Evolutionary conservation across 2,797 vertebrate species (phyloP).

Genomic region (Sebastes glaucus): DNA sequence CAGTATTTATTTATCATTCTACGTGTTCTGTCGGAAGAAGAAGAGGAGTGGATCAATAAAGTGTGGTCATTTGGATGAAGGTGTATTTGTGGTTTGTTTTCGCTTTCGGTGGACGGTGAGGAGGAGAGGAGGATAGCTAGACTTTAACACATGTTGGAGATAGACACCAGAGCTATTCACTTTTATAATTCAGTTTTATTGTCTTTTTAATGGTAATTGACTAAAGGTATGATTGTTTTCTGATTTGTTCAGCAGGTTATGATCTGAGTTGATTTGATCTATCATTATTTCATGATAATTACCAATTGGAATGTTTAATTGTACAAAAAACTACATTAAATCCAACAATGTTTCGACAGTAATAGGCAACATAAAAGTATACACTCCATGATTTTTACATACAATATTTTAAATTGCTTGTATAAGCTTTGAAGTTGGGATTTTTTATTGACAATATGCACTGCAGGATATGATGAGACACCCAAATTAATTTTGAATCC

Average conservation of each 20-base stretch:
- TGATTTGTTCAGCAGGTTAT: neutral
- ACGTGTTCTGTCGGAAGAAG: conserved; percentile 72
- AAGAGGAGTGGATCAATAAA: conserved; percentile 86
- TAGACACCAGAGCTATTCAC: neutral
- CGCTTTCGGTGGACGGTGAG: neutral
- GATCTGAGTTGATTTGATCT: neutral
- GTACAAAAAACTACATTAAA: neutral
- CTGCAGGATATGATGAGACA: neutral
- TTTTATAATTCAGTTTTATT: neutral
- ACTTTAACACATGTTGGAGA: neutral
- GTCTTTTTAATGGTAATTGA: neutral
- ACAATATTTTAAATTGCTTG: neutral
- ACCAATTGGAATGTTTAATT: conserved; percentile 23
- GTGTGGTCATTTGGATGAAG: conserved; percentile 83
- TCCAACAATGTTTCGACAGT: neutral
- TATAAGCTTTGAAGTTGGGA: neutral
- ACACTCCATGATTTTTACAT: neutral
- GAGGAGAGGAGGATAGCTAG: neutral
- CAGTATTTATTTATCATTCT: conserved; percentile 71
- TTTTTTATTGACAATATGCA: neutral
- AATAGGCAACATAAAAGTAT: neutral
- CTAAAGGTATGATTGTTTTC: neutral
- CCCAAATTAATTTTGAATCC: neutral
- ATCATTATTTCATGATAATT: neutral
- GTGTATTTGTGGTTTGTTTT: conserved; percentile 36